phyloP scores from a whole-genome alignment of 2,888 invertebrate genomes.

The Eupithecia pulchellata region DNA sequence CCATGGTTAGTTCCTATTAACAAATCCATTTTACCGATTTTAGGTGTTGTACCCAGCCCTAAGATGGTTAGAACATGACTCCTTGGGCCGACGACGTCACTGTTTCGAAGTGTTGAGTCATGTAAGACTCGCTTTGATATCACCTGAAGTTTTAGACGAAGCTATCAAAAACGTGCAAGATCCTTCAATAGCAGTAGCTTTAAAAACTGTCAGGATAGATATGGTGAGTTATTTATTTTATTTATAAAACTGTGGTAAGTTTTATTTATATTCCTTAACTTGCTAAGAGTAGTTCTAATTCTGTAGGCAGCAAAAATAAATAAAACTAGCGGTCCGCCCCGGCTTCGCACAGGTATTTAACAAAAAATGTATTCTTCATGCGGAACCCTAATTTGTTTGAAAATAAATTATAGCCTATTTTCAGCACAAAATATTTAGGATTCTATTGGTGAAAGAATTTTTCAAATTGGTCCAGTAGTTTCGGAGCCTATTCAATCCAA shows the following conservation, averaged over 20 bases:
- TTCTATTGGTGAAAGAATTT: no score
- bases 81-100: slow-evolving; percentile 90
- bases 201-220: slow-evolving; percentile 92
- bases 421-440: no score
- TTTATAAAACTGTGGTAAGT: background rate
- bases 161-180: slow-evolving; percentile 92
- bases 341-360: no score
- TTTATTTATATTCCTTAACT: background rate
- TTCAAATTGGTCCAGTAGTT: no score
- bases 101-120: slow-evolving; percentile 94
- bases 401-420: no score
- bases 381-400: no score
- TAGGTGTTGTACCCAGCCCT: slow-evolving; percentile 94
- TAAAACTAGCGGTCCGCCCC: no score
- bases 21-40: slow-evolving; percentile 10
- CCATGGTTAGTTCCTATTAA: background rate
- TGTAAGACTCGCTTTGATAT: slow-evolving; percentile 93
- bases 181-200: slow-evolving; percentile 91
- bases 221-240: slow-evolving; percentile 77
- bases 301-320: no score
- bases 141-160: slow-evolving; percentile 91
- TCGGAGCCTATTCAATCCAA: no score
- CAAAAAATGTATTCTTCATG: no score
- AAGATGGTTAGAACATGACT: slow-evolving; percentile 94
- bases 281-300: background rate